Evolutionary conservation across 2,113 vertebrate genomes (phyloP).

Genomic region (Macquaria australasica): DNA sequence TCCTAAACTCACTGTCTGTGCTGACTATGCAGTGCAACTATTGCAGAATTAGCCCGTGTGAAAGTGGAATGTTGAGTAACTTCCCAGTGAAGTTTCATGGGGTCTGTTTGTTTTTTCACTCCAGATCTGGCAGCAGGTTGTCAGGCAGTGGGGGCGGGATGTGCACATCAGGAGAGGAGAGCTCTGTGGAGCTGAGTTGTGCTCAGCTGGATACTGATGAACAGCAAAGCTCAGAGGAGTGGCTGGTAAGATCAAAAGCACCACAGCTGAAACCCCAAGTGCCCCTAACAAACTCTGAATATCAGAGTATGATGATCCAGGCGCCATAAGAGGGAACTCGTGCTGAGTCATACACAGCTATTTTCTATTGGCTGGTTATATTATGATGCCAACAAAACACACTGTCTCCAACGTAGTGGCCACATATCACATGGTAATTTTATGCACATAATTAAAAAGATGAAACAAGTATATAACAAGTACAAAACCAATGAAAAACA

Average conservation of each 20-base stretch:
- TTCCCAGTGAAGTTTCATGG: slow-evolving; percentile 28
- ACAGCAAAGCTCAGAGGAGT: slow-evolving; percentile 63
- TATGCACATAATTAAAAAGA: neutral
- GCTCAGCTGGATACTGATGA: slow-evolving; percentile 61
- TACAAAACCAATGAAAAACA: neutral
- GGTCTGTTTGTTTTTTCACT: slow-evolving; percentile 42
- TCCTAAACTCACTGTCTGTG: neutral
- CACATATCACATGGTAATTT: neutral
- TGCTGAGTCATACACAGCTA: neutral
- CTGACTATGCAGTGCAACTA: slow-evolving; percentile 17
- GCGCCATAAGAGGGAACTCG: neutral
- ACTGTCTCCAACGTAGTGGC: neutral
- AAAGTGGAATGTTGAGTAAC: slow-evolving; percentile 36
- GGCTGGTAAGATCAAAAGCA: slow-evolving; percentile 74
- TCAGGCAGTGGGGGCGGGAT: slow-evolving; percentile 48
- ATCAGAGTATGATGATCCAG: neutral
- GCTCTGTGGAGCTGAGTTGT: slow-evolving; percentile 62
- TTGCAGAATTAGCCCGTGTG: slow-evolving; percentile 5
- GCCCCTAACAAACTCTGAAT: slow-evolving; percentile 23
- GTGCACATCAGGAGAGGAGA: slow-evolving; percentile 71
- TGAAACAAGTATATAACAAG: neutral
- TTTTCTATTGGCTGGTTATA: neutral
- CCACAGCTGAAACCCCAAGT: slow-evolving; percentile 34
- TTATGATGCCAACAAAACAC: neutral
- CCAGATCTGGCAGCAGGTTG: slow-evolving; percentile 72